Percentiles rank a stretch among this genome's conserved stretches.
These are phyloP conservation scores for Rhynchonycteris naso DNA, from an alignment of 2,797 vertebrate species.

Conservation along the genomic window DNA sequence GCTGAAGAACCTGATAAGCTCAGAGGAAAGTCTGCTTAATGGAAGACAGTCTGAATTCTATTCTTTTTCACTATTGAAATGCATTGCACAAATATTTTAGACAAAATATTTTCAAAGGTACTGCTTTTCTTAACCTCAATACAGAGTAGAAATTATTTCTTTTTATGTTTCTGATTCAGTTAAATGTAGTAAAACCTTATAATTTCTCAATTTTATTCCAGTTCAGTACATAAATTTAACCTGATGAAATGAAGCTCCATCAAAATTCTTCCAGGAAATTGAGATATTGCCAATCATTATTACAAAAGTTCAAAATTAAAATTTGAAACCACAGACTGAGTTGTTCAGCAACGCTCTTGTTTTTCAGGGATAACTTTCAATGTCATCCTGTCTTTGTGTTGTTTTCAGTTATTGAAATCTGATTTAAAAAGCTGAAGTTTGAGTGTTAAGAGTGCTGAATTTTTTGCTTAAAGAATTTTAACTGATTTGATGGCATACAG, in stretches of 20 bases:
- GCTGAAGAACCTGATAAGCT: not conserved
- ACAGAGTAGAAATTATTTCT: not conserved
- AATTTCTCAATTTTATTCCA: not conserved
- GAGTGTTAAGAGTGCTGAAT: not conserved
- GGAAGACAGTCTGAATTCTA: not conserved
- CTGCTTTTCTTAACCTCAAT: not conserved
- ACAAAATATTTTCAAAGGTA: not conserved
- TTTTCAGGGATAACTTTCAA: not conserved
- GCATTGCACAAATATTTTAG: not conserved
- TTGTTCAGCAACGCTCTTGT: not conserved
- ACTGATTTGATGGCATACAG: not conserved
- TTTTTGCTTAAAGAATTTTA: not conserved
- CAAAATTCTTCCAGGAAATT: not conserved
- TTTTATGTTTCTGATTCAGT: not conserved
- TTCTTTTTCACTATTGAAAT: not conserved
- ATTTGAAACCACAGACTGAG: not conserved
- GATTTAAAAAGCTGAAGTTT: not conserved
- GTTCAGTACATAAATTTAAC: not conserved
- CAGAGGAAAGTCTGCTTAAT: not conserved
- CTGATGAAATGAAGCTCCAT: not conserved
- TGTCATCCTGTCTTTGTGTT: not conserved
- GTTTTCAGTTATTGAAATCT: not conserved
- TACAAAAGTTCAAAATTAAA: not conserved
- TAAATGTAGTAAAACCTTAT: slow-evolving; percentile 2
- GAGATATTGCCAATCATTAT: not conserved